These are phyloP conservation scores for Pseudomyrmex flavicornis DNA, from an alignment of 1,140 invertebrate genomes.

Conservation along the genomic window DNA sequence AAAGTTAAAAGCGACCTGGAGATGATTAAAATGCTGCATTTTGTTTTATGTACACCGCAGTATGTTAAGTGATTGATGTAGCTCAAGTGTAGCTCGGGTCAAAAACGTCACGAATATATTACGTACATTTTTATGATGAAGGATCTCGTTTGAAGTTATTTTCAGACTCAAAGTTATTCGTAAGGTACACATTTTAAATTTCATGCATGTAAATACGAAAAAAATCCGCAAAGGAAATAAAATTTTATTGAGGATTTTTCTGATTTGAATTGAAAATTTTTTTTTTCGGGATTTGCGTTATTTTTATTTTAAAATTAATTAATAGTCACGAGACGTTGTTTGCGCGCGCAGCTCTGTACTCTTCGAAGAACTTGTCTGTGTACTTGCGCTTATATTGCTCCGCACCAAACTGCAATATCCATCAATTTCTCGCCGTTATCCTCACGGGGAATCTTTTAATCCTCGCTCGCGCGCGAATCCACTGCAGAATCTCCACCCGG, in stretches of 20 bases:
- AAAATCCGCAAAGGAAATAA: too few relatives aligned
- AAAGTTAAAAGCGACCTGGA: constrained; percentile 9
- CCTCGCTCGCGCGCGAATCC: constrained; percentile 56
- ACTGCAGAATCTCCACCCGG: constrained; percentile 33
- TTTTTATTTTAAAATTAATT: constrained; percentile 41
- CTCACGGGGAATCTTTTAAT: constrained; percentile 75
- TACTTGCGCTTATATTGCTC: constrained; percentile 25
- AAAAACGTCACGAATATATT: too few relatives aligned
- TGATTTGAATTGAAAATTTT: too few relatives aligned
- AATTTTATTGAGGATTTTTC: too few relatives aligned
- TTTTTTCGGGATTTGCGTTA: neutral
- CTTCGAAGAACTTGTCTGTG: neutral
- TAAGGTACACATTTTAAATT: too few relatives aligned
- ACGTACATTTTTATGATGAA: too few relatives aligned
- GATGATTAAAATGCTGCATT: constrained; percentile 41
- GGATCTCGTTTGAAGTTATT: neutral
- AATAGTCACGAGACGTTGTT: neutral
- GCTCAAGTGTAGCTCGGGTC: neutral
- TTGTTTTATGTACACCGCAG: neutral
- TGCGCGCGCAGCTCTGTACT: neutral
- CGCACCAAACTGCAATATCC: constrained; percentile 50
- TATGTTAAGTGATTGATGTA: neutral
- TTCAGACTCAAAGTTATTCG: too few relatives aligned
- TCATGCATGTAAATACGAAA: too few relatives aligned
- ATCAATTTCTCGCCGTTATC: constrained; percentile 70